Percentiles rank a stretch among this genome's conserved stretches.
Evolutionary conservation across 2,113 vertebrate genomes (phyloP).

Genomic region (Gymnogyps californianus): DNA sequence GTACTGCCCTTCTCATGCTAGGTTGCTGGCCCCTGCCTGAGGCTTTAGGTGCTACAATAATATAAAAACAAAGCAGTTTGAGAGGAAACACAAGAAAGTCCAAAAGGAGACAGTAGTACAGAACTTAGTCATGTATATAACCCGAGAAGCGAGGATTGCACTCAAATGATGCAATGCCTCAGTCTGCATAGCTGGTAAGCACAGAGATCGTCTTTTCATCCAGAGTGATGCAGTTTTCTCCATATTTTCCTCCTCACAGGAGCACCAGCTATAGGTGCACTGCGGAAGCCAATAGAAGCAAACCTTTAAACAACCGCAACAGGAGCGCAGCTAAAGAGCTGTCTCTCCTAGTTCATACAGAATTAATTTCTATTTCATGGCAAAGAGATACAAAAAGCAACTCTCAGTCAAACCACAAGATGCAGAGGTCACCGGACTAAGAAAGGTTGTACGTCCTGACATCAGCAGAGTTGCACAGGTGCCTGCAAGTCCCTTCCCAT

Average conservation of each 20-base stretch:
- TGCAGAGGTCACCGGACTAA: neutral
- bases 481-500: neutral
- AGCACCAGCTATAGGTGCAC: neutral
- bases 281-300: neutral
- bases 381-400: neutral
- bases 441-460: neutral
- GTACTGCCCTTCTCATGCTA: neutral
- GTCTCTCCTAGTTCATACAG: neutral
- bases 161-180: neutral
- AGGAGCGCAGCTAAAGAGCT: neutral
- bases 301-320: neutral
- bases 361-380: neutral
- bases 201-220: neutral
- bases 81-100: neutral
- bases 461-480: neutral
- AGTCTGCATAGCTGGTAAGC: neutral
- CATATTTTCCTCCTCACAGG: neutral
- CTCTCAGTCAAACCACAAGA: neutral
- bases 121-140: neutral
- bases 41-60: neutral
- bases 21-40: neutral
- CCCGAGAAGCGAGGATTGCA: neutral
- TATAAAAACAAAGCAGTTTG: neutral
- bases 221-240: neutral
- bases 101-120: neutral